Evolutionary conservation across 2,797 vertebrate species (phyloP), one percentile per base, ranked within the genome.

Genomic region (Brachymystax lenok): DNA sequence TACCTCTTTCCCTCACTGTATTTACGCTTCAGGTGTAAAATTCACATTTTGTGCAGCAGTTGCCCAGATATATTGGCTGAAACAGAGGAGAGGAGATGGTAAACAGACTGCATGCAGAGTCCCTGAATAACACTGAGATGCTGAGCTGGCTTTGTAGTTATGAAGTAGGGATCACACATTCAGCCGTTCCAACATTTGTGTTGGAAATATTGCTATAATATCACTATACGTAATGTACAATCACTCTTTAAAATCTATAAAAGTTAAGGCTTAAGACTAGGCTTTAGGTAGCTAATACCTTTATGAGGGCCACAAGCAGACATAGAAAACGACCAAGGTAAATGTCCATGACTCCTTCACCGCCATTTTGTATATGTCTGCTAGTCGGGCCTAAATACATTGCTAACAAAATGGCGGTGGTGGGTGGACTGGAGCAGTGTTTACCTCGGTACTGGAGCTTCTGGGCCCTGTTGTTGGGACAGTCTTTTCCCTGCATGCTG

Each of bases 381-480:
- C 10, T 33, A 17, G 59, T 56, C 13, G 61, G 51, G 54, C 4
- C 14, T 21, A 30, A 16, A 16, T 10, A 56, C 59, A 24, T 27
- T 54, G 46, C 27, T 51, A 52, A 70, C 28, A 46, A 69, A 73
- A 24, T 46, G 28, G 7, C 19, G 12, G 54, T 2, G 33, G 27
- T 8, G 17, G 3, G 17, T 61, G 28, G 68, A 52, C 7, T 21
- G 8, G 46, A 21, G n/a, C 2, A n/a, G 8, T 17, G 85, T 91
- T 0, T 88, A 99, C 98, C 98, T 97, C 97, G 96, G 89, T 99
- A 99, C 83, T 99, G 98, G 79, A 99, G 96, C 89, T 98, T 99
- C 93, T 99, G 98, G 84, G 95, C 97, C 93, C 97, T 95, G 91
- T 99, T 99, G 94, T 99, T 99, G 83, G 98, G 98, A 86, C 98